phyloP scores from a whole-genome alignment of 2,888 invertebrate genomes.

The Dolomedes plantarius region DNA sequence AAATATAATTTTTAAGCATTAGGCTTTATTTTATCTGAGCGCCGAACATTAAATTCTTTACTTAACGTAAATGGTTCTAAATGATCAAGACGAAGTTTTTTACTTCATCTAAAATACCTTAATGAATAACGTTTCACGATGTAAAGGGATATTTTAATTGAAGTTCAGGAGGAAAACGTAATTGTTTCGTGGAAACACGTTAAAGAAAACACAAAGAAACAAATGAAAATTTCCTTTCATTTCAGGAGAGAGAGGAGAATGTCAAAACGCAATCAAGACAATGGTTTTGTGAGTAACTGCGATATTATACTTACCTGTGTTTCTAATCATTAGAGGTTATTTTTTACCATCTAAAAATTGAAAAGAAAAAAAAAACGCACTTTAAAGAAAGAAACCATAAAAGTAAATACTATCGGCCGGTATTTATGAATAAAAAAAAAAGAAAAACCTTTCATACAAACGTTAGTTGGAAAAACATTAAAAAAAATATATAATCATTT shows the following conservation, averaged over 20 bases:
- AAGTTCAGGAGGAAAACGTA: slow-evolving; percentile 4
- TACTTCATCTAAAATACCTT: slow-evolving; percentile 16
- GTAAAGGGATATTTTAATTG: slow-evolving; percentile 43
- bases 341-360: not conserved
- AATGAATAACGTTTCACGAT: slow-evolving; percentile 37
- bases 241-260: not conserved
- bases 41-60: not conserved
- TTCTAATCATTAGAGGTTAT: not conserved
- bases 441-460: too few relatives aligned
- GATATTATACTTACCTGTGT: not conserved
- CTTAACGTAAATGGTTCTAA: not conserved
- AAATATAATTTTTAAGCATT: slow-evolving; percentile 15
- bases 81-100: slow-evolving; percentile 15
- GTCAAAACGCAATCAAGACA: not conserved
- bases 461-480: not conserved
- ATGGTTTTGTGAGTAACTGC: not conserved
- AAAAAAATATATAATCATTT: slow-evolving; percentile 1
- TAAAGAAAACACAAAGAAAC: not conserved
- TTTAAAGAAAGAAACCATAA: too few relatives aligned
- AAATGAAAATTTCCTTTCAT: not conserved
- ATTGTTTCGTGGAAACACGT: not conserved
- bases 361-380: too few relatives aligned
- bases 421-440: not conserved
- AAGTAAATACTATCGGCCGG: too few relatives aligned
- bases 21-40: slow-evolving; percentile 5